Conservation (phyloP, 2,888 invertebrate species). For the Hypselothyrea guttata region DNA sequence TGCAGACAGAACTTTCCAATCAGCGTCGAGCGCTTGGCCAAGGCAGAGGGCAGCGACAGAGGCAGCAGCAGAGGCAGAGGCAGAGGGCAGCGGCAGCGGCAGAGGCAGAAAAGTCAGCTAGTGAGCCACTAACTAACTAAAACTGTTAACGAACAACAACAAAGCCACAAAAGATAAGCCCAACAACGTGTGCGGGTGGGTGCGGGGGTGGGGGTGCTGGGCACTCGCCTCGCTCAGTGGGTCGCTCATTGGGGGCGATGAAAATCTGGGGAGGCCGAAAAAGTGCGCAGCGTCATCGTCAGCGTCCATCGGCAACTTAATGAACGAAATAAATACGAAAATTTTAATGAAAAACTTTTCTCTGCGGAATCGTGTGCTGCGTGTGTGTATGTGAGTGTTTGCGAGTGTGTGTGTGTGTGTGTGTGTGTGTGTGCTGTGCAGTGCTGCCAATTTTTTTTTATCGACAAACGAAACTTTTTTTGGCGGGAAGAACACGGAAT, state of each 20-base stretch:
- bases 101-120: conserved; percentile 42
- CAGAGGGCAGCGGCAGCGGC: conserved; percentile 23
- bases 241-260: too few relatives aligned
- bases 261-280: conserved; percentile 17
- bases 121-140: conserved; percentile 52
- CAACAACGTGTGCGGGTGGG: conserved; percentile 26
- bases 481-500: too few relatives aligned
- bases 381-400: conserved; percentile 17
- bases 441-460: too few relatives aligned
- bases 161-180: conserved; percentile 50
- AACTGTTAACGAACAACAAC: conserved; percentile 62
- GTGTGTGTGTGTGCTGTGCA: conserved; percentile 20
- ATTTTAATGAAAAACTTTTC: conserved; percentile 70
- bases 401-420: conserved; percentile 10
- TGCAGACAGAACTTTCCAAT: conserved; percentile 63
- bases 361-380: conserved; percentile 19
- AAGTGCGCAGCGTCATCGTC: conserved; percentile 36
- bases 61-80: conserved; percentile 3
- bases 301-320: conserved; percentile 29
- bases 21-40: conserved; percentile 49
- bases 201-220: background rate
- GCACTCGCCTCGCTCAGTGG: too few relatives aligned
- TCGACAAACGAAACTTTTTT: too few relatives aligned
- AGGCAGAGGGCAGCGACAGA: conserved; percentile 25
- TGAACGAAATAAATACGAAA: conserved; percentile 66